Evolutionary conservation across 2,888 invertebrate species (phyloP).

Genomic region (Disparrhopalites patrizii): DNA sequence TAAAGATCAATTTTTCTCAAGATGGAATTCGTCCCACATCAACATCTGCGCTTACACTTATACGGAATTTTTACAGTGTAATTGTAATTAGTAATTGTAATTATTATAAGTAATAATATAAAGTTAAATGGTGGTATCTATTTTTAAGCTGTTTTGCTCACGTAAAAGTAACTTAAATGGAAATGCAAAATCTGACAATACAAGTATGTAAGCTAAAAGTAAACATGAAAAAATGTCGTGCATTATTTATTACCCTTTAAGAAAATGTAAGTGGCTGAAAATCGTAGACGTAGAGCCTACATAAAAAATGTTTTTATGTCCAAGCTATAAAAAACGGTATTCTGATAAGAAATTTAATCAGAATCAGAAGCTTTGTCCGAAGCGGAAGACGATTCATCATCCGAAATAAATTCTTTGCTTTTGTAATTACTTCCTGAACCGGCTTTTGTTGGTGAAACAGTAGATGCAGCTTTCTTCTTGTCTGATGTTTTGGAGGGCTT

Average conservation of each 20-base stretch:
- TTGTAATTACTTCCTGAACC: constrained; percentile 62
- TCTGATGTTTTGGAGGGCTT: constrained; percentile 54
- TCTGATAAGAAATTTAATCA: constrained; percentile 6
- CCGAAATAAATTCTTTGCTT: constrained; percentile 86
- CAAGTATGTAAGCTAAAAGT: background rate
- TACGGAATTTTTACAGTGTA: no score
- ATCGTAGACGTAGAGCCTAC: background rate
- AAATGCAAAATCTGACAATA: no score
- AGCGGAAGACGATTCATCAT: constrained; percentile 41
- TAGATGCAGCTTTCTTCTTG: constrained; percentile 38
- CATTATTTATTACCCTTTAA: background rate
- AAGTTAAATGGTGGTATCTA: no score
- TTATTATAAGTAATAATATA: no score
- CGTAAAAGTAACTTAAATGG: no score
- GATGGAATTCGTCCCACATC: no score
- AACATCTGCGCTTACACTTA: no score
- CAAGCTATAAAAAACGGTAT: background rate
- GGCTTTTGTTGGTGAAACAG: constrained; percentile 9
- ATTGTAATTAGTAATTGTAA: no score
- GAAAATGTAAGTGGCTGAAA: background rate
- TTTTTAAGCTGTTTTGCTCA: no score
- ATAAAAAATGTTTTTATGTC: background rate
- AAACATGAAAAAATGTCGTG: background rate
- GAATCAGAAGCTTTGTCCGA: constrained; percentile 4
- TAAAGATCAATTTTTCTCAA: no score